phyloP scores from a whole-genome alignment of 1,140 invertebrate genomes.

The Acromyrmex echinatior region DNA sequence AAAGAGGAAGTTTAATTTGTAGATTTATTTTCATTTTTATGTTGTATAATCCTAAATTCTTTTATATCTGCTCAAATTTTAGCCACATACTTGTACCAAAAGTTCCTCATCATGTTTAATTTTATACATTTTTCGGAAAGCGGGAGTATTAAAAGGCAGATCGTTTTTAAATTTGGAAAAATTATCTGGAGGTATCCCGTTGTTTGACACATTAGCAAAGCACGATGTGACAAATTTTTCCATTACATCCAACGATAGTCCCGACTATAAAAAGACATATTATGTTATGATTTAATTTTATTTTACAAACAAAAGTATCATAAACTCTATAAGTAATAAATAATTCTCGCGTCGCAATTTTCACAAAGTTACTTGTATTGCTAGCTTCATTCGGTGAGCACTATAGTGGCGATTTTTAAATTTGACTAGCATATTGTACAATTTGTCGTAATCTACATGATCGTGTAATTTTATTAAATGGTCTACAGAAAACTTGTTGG shows the following conservation, averaged over 20 bases:
- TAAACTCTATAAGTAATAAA: not conserved
- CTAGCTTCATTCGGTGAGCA: conserved; percentile 95
- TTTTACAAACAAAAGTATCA: not conserved
- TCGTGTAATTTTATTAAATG: conserved; percentile 92
- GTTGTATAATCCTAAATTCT: not conserved
- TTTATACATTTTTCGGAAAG: conserved; percentile 92
- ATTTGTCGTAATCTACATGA: conserved; percentile 89
- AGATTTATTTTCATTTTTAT: not conserved
- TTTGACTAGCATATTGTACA: conserved; percentile 90
- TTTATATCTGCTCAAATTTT: not conserved
- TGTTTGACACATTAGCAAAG: conserved; percentile 90
- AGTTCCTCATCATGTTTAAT: conserved; percentile 89
- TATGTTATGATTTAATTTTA: not conserved
- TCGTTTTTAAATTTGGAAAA: conserved; percentile 86
- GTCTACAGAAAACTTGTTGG: conserved; percentile 94
- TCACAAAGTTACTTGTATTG: conserved; percentile 88
- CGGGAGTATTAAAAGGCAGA: conserved; percentile 88
- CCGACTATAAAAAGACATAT: conserved; percentile 87
- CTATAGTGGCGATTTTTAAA: conserved; percentile 95
- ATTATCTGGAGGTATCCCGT: conserved; percentile 88
- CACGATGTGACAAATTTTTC: conserved; percentile 89
- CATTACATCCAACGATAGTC: conserved; percentile 92
- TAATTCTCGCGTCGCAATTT: not conserved
- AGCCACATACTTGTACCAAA: conserved; percentile 87
- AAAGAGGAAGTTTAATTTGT: not conserved